Percentiles rank a stretch among this genome's conserved stretches.
Evolutionary conservation across 2,113 vertebrate species (phyloP).

Genomic region (Thunnus maccoyii): DNA sequence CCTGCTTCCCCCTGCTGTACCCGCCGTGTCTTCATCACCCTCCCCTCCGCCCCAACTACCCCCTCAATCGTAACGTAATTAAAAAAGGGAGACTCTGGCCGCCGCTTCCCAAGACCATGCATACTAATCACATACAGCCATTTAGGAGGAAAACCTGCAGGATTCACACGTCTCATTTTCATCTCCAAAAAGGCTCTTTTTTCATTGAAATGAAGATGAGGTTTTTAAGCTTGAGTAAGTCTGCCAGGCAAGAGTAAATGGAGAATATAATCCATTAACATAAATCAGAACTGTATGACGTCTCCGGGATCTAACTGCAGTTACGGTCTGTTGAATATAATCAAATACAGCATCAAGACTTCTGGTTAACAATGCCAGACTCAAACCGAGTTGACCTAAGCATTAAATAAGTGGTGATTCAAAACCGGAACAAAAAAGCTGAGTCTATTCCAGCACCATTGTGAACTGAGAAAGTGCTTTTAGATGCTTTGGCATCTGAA

Average conservation of each 20-base stretch:
- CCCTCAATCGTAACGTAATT: constrained; percentile 71
- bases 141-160: constrained; percentile 78
- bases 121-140: constrained; percentile 78
- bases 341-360: constrained; percentile 57
- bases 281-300: constrained; percentile 77
- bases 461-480: constrained; percentile 10
- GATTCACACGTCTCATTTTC: constrained; percentile 80
- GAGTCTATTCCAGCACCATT: constrained; percentile 24
- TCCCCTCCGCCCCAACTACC: constrained; percentile 7
- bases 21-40: constrained; percentile 28
- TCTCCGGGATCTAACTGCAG: constrained; percentile 55
- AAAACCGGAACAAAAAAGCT: constrained; percentile 23
- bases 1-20: constrained; percentile 49
- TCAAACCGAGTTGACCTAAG: constrained; percentile 42
- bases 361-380: constrained; percentile 63
- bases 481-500: constrained; percentile 14
- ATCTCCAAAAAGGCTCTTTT: constrained; percentile 76
- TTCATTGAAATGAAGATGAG: constrained; percentile 81
- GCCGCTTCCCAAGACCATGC: constrained; percentile 55
- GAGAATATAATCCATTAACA: constrained; percentile 82
- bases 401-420: constrained; percentile 41
- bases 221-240: constrained; percentile 79
- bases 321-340: constrained; percentile 72
- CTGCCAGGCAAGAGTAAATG: constrained; percentile 75
- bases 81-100: constrained; percentile 71